Evolutionary conservation across 2,888 invertebrate species (phyloP), one percentile per base, ranked within the genome.

Genomic region (Rugalucina vietnamica): DNA sequence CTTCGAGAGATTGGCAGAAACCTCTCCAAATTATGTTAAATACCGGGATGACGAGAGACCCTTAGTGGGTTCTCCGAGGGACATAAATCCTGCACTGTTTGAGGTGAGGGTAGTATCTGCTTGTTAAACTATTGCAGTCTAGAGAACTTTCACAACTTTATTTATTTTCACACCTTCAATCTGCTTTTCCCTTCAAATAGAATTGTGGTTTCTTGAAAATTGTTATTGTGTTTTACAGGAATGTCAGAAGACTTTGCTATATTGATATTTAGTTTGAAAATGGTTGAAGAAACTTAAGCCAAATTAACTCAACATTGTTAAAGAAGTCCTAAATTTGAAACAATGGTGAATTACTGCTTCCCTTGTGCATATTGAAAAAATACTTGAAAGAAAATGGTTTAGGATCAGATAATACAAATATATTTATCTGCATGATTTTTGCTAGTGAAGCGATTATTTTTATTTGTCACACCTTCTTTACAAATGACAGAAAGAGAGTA

Each of bases 21-120:
- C 80, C 8, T 85, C 88, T 24, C 87, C 89, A 43, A 76, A 60
- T 50, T 82, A 86, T 69, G 77, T 86, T 24, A 81, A 83, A 43
- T 86, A 88, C 76, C 81, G 86, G 14, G 85, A 88, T 14, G 78
- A 84, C 49, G 90, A 89, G 85, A 85, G 90, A 81, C 90, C 90
- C 50, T 86, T 90, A 74, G 90, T 90, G 84, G 90, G 90, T 78
- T 88, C 89, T 84, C 90, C 87, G 37, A 83, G 87, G 70, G 88
- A 88, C 39, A 70, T 86, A 37, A 88, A 86, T 82, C 79, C 60
- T 73, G 77, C 80, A 71, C 60, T 86, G 73, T 86, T 76, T 57
- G 87, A 87, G 87, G 87, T 87, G 87, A 87, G 87, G 60, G 81
- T 75, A 73, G 74, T 54, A 54, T 12, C 72, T 36, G 72, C 72